Percentiles rank a stretch among this genome's conserved stretches.
These are phyloP conservation scores for Callimorpha dominula DNA, from an alignment of 2,888 invertebrate species.

Conservation along the genomic window DNA sequence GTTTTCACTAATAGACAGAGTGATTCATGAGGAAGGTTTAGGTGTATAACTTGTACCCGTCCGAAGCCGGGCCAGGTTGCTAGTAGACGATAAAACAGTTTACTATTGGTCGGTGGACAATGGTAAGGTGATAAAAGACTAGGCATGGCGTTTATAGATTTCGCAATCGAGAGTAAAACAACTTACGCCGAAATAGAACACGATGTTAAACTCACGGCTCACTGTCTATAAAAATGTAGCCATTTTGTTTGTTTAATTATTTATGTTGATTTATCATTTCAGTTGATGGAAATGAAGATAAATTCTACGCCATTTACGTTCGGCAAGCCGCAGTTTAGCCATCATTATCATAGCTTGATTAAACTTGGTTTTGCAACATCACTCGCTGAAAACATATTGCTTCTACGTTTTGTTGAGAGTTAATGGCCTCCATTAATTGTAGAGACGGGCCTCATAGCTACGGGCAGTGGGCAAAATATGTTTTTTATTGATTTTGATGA, in stretches of 20 bases:
- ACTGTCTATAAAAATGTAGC: neutral
- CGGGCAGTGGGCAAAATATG: neutral
- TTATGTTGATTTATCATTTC: slow-evolving; percentile 16
- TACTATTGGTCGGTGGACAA: too few species aligned
- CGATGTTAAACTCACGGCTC: neutral
- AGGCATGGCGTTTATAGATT: neutral
- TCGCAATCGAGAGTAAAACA: neutral
- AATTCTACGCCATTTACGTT: slow-evolving; percentile 8
- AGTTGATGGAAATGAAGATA: slow-evolving; percentile 8
- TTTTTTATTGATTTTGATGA: neutral
- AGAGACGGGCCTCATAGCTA: neutral
- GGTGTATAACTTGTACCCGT: too few species aligned
- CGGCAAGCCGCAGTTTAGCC: slow-evolving; percentile 4
- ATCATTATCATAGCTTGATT: slow-evolving; percentile 11
- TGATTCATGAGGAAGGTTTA: too few species aligned
- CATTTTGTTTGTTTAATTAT: slow-evolving; percentile 8
- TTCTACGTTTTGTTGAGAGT: slow-evolving; percentile 8
- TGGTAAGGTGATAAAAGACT: too few species aligned
- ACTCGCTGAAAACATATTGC: slow-evolving; percentile 4
- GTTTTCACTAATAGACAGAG: too few species aligned
- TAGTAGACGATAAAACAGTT: too few species aligned
- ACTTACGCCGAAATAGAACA: neutral
- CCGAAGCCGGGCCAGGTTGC: too few species aligned
- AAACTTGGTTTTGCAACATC: slow-evolving; percentile 12
- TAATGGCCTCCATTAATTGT: slow-evolving; percentile 3